Conservation (phyloP, 2,113 vertebrate species). For the Antigone vipio region DNA sequence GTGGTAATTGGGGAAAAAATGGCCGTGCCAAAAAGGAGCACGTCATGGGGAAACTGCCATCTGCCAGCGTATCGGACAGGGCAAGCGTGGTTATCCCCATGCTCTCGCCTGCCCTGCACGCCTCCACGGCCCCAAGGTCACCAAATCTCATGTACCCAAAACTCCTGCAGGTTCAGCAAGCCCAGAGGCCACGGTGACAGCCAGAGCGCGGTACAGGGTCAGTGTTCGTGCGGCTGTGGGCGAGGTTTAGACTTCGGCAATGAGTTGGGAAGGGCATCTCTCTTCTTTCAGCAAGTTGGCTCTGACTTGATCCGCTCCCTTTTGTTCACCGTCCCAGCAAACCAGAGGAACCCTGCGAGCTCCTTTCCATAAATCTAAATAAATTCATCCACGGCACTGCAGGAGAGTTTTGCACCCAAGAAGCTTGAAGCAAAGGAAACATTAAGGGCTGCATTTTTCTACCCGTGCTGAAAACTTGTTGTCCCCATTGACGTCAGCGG, state of each 20-base stretch:
- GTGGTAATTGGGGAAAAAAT: fast-evolving
- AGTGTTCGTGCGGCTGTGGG: background rate
- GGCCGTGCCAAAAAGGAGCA: background rate
- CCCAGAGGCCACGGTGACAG: background rate
- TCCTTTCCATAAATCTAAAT: background rate
- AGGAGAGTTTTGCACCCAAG: background rate
- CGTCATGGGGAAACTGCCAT: background rate
- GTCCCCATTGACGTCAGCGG: background rate
- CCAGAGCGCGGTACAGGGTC: fast-evolving
- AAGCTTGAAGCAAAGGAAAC: background rate
- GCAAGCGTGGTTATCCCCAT: fast-evolving
- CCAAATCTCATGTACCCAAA: background rate
- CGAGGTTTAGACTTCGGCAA: fast-evolving
- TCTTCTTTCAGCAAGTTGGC: background rate
- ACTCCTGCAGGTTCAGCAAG: background rate
- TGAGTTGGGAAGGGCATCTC: background rate
- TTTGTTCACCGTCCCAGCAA: background rate
- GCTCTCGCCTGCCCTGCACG: background rate
- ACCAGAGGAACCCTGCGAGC: background rate
- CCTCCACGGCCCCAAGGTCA: background rate
- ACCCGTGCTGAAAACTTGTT: background rate
- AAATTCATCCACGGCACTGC: background rate
- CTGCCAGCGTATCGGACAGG: background rate
- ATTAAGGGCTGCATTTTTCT: background rate
- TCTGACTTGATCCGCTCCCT: background rate